These are phyloP conservation scores for Rhombomys opimus DNA, from an alignment of 2,113 vertebrate genomes.

Conservation along the genomic window DNA sequence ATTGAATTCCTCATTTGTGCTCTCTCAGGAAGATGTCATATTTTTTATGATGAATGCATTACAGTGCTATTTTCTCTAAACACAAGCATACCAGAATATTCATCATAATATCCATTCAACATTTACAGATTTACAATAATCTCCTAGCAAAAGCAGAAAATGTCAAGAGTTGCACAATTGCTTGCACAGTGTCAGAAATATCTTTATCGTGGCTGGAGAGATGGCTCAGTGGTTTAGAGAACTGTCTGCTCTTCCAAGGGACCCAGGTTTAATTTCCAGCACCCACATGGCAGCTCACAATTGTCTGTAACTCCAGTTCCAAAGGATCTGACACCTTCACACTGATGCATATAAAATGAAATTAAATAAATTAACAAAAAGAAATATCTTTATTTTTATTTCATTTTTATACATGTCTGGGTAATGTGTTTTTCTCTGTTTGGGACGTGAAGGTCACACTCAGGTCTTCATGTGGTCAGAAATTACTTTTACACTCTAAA, in stretches of 20 bases:
- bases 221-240: too few relatives aligned
- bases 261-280: too few relatives aligned
- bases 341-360: too few relatives aligned
- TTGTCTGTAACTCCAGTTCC: too few relatives aligned
- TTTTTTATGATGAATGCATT: background rate
- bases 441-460: fast-evolving
- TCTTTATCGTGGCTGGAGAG: too few relatives aligned
- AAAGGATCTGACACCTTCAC: too few relatives aligned
- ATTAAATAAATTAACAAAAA: too few relatives aligned
- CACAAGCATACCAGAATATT: background rate
- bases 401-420: background rate
- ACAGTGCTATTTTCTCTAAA: background rate
- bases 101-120: background rate
- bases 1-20: background rate
- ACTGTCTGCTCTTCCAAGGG: too few relatives aligned
- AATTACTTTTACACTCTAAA: background rate
- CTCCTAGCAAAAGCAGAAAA: background rate
- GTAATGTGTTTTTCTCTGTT: too few relatives aligned
- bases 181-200: background rate
- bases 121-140: background rate
- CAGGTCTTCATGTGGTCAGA: background rate
- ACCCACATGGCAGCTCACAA: too few relatives aligned
- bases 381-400: background rate
- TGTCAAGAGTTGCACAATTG: background rate
- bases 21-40: background rate